phyloP scores from a whole-genome alignment of 2,888 invertebrate species.

The Harpalus rubripes region DNA sequence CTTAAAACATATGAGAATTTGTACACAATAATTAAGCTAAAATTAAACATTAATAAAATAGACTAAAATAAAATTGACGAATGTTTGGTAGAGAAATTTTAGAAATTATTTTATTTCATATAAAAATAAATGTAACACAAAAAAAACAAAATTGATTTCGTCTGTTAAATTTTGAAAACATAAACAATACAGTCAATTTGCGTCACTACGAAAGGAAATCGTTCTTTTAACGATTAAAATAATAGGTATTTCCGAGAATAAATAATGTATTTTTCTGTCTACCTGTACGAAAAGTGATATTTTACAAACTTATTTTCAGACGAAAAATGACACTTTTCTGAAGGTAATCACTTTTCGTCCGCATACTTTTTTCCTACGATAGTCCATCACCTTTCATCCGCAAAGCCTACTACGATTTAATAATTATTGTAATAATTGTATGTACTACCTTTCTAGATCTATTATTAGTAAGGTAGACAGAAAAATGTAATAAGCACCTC shows the following conservation, averaged over 20 bases:
- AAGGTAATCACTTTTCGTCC: too few relatives aligned
- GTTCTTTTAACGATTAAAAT: neutral
- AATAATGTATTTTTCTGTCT: neutral
- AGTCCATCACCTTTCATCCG: too few relatives aligned
- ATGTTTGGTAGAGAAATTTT: neutral
- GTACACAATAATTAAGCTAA: constrained; percentile 28
- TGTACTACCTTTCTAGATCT: too few relatives aligned
- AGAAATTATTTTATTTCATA: neutral
- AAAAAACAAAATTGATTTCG: neutral
- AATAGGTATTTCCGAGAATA: neutral
- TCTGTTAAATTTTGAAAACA: neutral
- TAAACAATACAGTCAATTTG: neutral
- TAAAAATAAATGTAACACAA: neutral
- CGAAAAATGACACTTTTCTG: neutral
- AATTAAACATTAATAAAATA: constrained; percentile 30
- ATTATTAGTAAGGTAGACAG: too few relatives aligned
- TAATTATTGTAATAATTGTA: too few relatives aligned
- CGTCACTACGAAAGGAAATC: neutral
- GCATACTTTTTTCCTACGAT: too few relatives aligned
- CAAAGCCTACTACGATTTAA: too few relatives aligned
- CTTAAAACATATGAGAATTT: constrained; percentile 23
- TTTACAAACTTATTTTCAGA: too few relatives aligned
- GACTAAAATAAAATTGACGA: neutral
- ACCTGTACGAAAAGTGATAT: too few relatives aligned
- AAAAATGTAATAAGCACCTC: too few relatives aligned